phyloP scores from a whole-genome alignment of 2,797 vertebrate species.

The Garrulus glandarius region DNA sequence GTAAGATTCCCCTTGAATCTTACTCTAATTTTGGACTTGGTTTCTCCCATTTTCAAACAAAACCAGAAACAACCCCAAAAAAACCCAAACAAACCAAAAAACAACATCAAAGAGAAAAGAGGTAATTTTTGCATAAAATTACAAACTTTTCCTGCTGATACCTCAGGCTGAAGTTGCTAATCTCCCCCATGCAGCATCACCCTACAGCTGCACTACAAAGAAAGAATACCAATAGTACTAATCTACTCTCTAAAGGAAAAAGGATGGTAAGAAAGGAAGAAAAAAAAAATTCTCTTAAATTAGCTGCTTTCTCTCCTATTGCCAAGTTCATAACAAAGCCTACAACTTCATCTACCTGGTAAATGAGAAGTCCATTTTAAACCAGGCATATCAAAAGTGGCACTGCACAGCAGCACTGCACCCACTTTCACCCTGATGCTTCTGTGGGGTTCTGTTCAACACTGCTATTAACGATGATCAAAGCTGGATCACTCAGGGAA shows the following conservation, averaged over 20 bases:
- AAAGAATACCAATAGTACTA: background rate
- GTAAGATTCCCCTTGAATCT: background rate
- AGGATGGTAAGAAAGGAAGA: background rate
- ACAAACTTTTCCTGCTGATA: background rate
- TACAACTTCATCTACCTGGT: background rate
- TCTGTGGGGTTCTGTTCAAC: background rate
- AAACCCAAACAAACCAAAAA: background rate
- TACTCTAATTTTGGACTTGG: background rate
- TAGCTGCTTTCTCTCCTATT: background rate
- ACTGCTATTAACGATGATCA: background rate
- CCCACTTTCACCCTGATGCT: background rate
- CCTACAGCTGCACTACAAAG: background rate
- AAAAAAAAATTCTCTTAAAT: background rate
- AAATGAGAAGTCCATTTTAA: background rate
- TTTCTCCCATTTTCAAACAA: background rate
- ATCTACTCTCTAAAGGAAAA: background rate
- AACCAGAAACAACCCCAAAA: background rate
- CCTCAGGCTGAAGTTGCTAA: background rate
- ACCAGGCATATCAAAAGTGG: background rate
- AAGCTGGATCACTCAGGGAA: background rate
- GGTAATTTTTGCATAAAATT: background rate
- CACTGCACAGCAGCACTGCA: background rate
- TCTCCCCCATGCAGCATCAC: background rate
- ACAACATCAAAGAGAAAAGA: background rate
- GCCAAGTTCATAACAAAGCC: background rate